phyloP scores from a whole-genome alignment of 2,888 invertebrate species.

The Trichogramma dendrolimi region DNA sequence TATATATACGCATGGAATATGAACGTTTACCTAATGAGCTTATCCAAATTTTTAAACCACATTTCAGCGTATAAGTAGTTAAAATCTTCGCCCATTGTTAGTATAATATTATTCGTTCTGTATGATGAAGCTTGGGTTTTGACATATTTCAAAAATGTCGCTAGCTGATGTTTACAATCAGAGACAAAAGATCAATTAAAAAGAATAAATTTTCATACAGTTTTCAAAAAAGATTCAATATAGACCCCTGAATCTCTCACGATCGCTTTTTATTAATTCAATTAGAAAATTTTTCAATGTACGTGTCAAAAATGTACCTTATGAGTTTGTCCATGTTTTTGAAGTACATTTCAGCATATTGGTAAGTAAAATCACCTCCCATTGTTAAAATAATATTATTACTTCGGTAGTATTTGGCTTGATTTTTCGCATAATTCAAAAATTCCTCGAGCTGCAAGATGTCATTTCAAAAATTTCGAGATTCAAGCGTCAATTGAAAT shows the following conservation, averaged over 20 bases:
- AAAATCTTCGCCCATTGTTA: slow-evolving; percentile 92
- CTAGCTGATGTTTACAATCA: slow-evolving; percentile 36
- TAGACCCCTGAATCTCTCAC: slow-evolving; percentile 16
- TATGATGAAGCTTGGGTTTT: slow-evolving; percentile 58
- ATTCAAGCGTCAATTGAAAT: slow-evolving; percentile 18
- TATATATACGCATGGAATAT: neutral
- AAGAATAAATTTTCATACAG: neutral
- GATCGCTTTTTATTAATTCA: neutral
- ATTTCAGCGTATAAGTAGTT: slow-evolving; percentile 76
- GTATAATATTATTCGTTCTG: slow-evolving; percentile 68
- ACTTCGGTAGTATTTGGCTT: slow-evolving; percentile 61
- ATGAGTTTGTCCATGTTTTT: slow-evolving; percentile 83
- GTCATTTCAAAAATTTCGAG: slow-evolving; percentile 1
- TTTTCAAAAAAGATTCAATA: neutral
- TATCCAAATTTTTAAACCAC: slow-evolving; percentile 82
- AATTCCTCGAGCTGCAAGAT: slow-evolving; percentile 51
- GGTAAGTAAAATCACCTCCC: slow-evolving; percentile 89
- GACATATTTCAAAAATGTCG: slow-evolving; percentile 58
- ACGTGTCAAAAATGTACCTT: slow-evolving; percentile 50
- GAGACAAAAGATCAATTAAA: too few relatives aligned
- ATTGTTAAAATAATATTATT: slow-evolving; percentile 80
- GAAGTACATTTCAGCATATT: slow-evolving; percentile 76
- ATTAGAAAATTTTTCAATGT: neutral
- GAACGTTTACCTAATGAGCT: slow-evolving; percentile 67
- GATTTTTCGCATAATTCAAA: slow-evolving; percentile 56